Conservation (phyloP, 2,113 vertebrate species). For the Craseonycteris thonglongyai region DNA sequence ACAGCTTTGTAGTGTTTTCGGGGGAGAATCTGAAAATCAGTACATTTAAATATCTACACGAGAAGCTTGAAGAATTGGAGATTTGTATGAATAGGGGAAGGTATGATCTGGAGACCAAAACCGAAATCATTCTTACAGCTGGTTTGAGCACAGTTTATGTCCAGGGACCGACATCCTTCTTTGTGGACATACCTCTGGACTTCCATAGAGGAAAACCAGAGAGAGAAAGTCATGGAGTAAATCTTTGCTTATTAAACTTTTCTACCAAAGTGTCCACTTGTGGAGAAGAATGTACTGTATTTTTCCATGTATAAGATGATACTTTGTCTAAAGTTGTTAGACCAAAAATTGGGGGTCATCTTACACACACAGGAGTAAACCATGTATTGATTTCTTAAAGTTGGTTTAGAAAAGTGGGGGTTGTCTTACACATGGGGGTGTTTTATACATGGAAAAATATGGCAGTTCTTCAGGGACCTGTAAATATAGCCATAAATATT, state of each 20-base stretch:
- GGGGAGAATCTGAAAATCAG: neutral
- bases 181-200: neutral
- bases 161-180: neutral
- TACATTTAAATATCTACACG: neutral
- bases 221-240: neutral
- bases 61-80: neutral
- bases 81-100: neutral
- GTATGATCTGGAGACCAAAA: neutral
- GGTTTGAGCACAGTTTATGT: neutral
- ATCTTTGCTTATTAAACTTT: conserved; percentile 8
- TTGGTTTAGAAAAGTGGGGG: no score
- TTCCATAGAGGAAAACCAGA: neutral
- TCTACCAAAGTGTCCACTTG: neutral
- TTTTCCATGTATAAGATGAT: no score
- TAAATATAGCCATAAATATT: neutral
- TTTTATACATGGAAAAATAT: no score
- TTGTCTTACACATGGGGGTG: no score
- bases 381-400: no score
- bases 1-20: neutral
- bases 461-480: neutral
- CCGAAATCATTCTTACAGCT: neutral
- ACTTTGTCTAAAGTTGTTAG: no score
- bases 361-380: no score
- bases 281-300: neutral
- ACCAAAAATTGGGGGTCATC: no score